phyloP scores from a whole-genome alignment of 2,888 invertebrate species.

The Drosophila formosana region DNA sequence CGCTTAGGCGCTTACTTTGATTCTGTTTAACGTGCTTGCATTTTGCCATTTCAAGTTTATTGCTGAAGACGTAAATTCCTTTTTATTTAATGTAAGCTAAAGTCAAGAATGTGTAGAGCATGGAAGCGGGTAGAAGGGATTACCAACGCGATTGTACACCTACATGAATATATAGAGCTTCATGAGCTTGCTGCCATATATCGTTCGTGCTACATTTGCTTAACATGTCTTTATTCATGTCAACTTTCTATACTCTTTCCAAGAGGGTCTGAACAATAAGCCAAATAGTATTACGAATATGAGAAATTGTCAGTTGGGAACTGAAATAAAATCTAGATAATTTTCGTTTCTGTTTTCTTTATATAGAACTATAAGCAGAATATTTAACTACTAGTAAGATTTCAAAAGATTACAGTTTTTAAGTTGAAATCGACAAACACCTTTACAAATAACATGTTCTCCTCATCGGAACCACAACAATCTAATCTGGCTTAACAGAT shows the following conservation, averaged over 20 bases:
- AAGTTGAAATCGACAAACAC: no score
- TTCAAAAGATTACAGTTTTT: no score
- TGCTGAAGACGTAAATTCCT: slow-evolving; percentile 66
- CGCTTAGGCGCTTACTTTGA: slow-evolving; percentile 74
- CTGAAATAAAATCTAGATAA: no score
- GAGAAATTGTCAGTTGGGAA: no score
- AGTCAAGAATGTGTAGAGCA: slow-evolving; percentile 16
- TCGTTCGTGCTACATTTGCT: slow-evolving; percentile 52
- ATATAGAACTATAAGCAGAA: no score
- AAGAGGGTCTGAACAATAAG: neutral
- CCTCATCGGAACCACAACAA: no score
- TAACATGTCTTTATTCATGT: slow-evolving; percentile 38
- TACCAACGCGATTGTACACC: slow-evolving; percentile 20
- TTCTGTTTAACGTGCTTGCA: slow-evolving; percentile 61
- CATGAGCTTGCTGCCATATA: slow-evolving; percentile 44
- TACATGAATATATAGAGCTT: slow-evolving; percentile 22
- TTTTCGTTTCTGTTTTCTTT: no score
- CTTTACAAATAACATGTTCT: no score
- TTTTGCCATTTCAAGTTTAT: slow-evolving; percentile 67
- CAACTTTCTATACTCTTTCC: slow-evolving; percentile 14
- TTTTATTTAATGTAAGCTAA: slow-evolving; percentile 71
- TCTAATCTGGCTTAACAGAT: no score
- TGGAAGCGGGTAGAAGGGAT: neutral
- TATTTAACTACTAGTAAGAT: no score
- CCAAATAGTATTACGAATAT: no score